Evolutionary conservation across 2,113 vertebrate genomes (phyloP).

Genomic region (Nymphicus hollandicus): DNA sequence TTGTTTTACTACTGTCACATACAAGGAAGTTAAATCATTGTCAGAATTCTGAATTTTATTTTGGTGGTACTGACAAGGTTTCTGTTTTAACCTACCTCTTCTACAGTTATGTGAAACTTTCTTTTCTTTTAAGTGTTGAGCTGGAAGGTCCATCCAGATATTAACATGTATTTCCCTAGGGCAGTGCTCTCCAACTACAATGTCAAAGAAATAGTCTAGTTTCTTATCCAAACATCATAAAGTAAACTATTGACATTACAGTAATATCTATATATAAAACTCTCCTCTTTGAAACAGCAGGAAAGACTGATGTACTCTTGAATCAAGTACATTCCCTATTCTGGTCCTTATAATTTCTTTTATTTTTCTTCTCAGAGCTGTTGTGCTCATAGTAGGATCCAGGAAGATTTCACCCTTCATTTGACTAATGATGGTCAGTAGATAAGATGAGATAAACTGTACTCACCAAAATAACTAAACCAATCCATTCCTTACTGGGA

Average conservation of each 20-base stretch:
- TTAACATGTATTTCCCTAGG: accelerated
- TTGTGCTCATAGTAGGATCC: not conserved
- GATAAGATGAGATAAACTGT: not conserved
- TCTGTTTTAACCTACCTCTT: not conserved
- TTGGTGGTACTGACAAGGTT: not conserved
- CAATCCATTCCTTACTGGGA: accelerated
- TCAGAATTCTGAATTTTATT: not conserved
- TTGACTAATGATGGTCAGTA: not conserved
- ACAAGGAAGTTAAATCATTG: not conserved
- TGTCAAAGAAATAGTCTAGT: not conserved
- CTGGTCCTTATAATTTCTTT: not conserved
- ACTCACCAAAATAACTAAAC: not conserved
- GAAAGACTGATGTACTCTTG: not conserved
- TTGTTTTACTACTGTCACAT: not conserved
- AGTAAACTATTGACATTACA: not conserved
- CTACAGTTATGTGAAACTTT: not conserved
- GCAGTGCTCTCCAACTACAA: not conserved
- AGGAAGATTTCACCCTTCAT: not conserved
- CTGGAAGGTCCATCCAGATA: not conserved
- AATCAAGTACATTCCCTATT: not conserved
- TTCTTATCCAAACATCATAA: not conserved
- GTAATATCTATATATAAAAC: not conserved
- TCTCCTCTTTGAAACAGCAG: not conserved
- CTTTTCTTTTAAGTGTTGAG: not conserved
- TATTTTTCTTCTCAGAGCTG: not conserved